Conservation (phyloP, 2,797 vertebrate genomes). For the Gobionotothen gibberifrons region DNA sequence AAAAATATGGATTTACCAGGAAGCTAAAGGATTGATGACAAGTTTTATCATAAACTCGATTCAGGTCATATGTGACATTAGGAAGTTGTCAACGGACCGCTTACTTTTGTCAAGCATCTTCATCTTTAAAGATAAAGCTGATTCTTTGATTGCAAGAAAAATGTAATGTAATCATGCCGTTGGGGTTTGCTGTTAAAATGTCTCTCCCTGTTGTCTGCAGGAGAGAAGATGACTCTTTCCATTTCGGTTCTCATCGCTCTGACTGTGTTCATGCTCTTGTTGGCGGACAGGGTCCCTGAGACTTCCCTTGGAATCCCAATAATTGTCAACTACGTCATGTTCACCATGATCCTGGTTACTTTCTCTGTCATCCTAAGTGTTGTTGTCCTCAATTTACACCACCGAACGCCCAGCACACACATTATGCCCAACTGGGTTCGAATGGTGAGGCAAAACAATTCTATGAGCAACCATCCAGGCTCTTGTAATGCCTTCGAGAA, state of each 20-base stretch:
- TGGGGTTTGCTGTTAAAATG: background rate
- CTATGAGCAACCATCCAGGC: rapidly evolving
- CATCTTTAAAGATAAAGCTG: background rate
- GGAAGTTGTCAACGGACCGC: background rate
- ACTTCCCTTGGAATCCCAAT: conserved; percentile 92
- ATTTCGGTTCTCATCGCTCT: conserved; percentile 93
- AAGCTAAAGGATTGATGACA: conserved; percentile 7
- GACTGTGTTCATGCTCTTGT: conserved; percentile 93
- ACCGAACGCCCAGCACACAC: conserved; percentile 90
- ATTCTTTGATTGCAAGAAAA: background rate
- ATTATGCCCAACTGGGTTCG: conserved; percentile 92
- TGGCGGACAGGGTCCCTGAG: conserved; percentile 93
- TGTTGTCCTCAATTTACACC: conserved; percentile 92
- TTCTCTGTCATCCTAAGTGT: conserved; percentile 94
- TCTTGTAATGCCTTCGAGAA: background rate
- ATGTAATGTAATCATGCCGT: background rate
- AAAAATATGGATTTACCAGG: background rate
- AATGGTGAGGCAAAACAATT: conserved; percentile 76
- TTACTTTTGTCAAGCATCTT: background rate
- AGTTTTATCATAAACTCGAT: background rate
- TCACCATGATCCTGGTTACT: conserved; percentile 93
- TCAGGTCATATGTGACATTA: background rate
- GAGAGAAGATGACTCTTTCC: conserved; percentile 95
- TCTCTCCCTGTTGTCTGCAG: conserved; percentile 66
- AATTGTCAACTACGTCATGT: conserved; percentile 94